A percentile compares a stretch with the other conserved stretches of the same genome.
Conservation (phyloP, 2,797 vertebrate species). For the Chromobotia macracanthus region DNA sequence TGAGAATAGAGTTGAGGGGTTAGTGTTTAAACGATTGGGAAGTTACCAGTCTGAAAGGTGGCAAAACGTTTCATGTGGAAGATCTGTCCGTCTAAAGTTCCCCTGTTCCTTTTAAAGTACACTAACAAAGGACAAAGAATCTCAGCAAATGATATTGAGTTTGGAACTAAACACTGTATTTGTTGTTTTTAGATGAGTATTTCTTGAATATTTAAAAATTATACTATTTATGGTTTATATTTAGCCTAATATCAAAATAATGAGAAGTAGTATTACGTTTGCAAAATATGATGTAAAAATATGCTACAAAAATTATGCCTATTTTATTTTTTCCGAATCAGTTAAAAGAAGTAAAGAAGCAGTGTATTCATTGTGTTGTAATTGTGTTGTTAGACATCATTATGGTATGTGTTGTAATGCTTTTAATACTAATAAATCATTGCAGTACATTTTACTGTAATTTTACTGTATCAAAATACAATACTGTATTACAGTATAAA, state of each 20-base stretch:
- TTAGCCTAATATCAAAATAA: no score
- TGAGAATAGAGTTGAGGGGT: not conserved
- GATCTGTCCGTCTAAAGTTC: not conserved
- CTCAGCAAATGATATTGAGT: not conserved
- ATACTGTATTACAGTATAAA: no score
- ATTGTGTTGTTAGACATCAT: not conserved
- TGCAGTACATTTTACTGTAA: no score
- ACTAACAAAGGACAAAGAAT: not conserved
- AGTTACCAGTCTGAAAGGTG: not conserved
- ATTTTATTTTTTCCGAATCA: no score
- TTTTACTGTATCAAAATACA: no score
- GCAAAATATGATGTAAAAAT: no score
- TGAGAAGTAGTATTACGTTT: no score
- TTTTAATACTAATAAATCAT: no score
- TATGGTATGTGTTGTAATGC: no score
- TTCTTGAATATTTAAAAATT: no score
- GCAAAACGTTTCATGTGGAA: constrained; percentile 1
- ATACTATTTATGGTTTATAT: no score
- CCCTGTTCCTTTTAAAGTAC: not conserved
- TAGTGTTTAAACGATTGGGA: constrained; percentile 16
- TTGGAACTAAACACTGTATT: not conserved
- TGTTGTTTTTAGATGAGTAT: not conserved
- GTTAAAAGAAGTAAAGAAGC: not conserved
- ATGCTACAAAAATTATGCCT: no score
- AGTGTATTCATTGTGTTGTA: not conserved